phyloP scores from a whole-genome alignment of 2,113 vertebrate genomes.

The Setophaga coronata region DNA sequence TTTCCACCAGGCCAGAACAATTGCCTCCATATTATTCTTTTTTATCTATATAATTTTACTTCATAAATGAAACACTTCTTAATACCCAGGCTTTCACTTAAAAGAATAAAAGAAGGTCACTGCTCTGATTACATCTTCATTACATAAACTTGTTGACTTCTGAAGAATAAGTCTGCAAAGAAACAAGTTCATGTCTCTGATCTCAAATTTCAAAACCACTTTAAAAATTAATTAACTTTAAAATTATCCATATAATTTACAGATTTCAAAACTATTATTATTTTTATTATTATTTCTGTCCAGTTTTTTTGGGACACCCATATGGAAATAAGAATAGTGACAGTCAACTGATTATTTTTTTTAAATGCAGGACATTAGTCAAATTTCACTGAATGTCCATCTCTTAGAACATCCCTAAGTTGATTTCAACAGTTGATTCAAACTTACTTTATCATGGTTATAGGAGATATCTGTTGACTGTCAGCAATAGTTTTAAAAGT shows the following conservation, averaged over 20 bases:
- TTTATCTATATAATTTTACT: neutral
- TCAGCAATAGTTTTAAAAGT: neutral
- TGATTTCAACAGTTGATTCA: neutral
- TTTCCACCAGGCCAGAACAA: neutral
- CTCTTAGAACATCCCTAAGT: neutral
- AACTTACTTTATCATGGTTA: neutral
- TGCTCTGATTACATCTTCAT: neutral
- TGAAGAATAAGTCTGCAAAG: neutral
- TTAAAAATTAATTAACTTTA: neutral
- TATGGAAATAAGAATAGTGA: neutral
- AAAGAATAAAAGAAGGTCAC: neutral
- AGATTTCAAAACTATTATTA: neutral
- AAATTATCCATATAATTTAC: neutral
- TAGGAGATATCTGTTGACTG: neutral
- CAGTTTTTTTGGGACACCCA: neutral
- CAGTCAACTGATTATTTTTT: neutral
- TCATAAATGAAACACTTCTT: neutral
- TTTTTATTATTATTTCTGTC: neutral
- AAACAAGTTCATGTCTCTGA: neutral
- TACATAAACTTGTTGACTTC: neutral
- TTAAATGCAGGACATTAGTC: neutral
- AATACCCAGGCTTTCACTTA: neutral
- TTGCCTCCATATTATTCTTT: neutral
- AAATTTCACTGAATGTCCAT: neutral
- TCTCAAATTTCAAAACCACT: neutral